Evolutionary conservation across 2,797 vertebrate species (phyloP), one percentile per base, ranked within the genome.

Genomic region (Heteromormyrus szaboi): DNA sequence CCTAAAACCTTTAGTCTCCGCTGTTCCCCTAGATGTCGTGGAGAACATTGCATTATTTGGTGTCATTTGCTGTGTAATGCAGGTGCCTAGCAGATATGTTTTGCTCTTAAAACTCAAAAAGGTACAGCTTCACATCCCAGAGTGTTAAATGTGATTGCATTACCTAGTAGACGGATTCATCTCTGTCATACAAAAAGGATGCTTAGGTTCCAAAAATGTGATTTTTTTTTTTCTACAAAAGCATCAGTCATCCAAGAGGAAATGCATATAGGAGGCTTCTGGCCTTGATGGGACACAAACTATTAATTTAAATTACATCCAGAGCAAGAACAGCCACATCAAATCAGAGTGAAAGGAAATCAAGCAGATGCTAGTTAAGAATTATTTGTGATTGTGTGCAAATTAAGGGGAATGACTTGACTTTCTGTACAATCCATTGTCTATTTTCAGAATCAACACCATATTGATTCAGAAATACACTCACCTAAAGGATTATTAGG

Each of bases 311-410:
- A 48, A 46, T 22, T 46, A 88, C 79, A 51, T 53, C 22, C 46
- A 84, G 81, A 14, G 25, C 22, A 44, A 87, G 53, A 29, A 68
- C 19, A 87, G 12, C 62, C 62, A 86, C 37, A 62, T 22, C 41
- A 48, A 79, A 86, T 89, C 53, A 22, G 4, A 33, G 11, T 44
- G 46, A 76, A 88, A 62, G 19, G 51, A 54, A 87, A 87, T 87
- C 87, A 87, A 88, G 68, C 87, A 44, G 87, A 37, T 17, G 29
- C 4, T 37, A 51, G 83, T 54, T 48, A 65, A 44, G 81, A 76
- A 89, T 88, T 72, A 88, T 88, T 68, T 65, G 88, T 89, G 19
- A 87, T 87, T 90, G 54, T 87, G 46, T 65, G 12, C 68, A 54
- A 25, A 25, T 44, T 44, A 81, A 37, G 14, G 19, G 14, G 33